A percentile compares a stretch with the other conserved stretches of the same genome.
phyloP scores from a whole-genome alignment of 2,888 invertebrate species.

The Drosophila paramelanica region DNA sequence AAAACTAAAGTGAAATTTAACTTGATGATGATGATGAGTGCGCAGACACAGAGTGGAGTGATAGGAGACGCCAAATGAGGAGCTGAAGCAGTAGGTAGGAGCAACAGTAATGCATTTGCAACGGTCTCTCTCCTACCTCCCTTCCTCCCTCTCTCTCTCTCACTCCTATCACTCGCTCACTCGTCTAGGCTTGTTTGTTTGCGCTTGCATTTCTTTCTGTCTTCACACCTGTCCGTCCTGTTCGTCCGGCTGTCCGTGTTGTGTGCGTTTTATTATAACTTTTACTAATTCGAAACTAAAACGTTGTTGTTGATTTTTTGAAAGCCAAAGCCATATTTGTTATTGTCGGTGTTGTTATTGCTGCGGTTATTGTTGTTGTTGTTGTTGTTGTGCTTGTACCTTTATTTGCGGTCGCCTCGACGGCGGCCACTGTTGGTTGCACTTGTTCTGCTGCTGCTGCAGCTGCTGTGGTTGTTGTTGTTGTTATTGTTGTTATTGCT shows the following conservation, averaged over 20 bases:
- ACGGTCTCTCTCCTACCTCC: too few relatives aligned
- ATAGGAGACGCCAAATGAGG: slow-evolving; percentile 13
- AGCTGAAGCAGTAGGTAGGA: slow-evolving; percentile 19
- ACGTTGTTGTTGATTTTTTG: slow-evolving; percentile 40
- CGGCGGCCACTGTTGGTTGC: slow-evolving; percentile 54
- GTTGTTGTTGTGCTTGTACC: slow-evolving; percentile 51
- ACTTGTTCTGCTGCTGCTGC: slow-evolving; percentile 55
- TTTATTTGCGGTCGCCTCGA: slow-evolving; percentile 49
- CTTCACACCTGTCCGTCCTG: slow-evolving; percentile 32
- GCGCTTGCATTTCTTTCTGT: slow-evolving; percentile 24
- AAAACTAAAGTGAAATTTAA: slow-evolving; percentile 78
- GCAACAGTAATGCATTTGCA: slow-evolving; percentile 43
- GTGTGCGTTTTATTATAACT: slow-evolving; percentile 64
- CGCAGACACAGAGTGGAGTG: slow-evolving; percentile 10
- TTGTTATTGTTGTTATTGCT: slow-evolving; percentile 43
- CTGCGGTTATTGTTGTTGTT: slow-evolving; percentile 20
- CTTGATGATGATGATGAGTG: slow-evolving; percentile 54
- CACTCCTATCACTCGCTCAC: slow-evolving; percentile 5
- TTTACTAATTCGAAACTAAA: slow-evolving; percentile 67
- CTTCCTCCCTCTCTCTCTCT: slow-evolving; percentile 2
- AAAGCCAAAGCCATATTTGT: slow-evolving; percentile 27
- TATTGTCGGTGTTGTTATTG: slow-evolving; percentile 11
- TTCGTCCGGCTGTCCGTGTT: slow-evolving; percentile 27
- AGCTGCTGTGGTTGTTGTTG: slow-evolving; percentile 43
- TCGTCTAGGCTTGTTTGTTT: slow-evolving; percentile 5